Conservation (phyloP, 2,888 invertebrate genomes). For the Zaprionus obscuricornis region DNA sequence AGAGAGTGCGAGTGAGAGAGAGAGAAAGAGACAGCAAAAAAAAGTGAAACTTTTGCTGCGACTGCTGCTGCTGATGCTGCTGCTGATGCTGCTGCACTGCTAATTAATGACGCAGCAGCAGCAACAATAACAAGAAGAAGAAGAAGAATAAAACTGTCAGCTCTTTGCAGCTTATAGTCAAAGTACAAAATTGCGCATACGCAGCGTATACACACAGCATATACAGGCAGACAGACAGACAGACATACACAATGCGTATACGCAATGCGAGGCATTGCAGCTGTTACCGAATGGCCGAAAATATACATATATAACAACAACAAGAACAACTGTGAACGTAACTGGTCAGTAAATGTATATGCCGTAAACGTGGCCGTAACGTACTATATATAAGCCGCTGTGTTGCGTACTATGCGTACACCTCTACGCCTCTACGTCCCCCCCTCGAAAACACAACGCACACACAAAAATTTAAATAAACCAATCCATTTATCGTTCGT, state of each 20-base stretch:
- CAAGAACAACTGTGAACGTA: constrained; percentile 15
- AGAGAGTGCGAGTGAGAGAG: neutral
- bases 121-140: constrained; percentile 10
- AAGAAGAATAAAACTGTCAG: too few species aligned
- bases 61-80: too few species aligned
- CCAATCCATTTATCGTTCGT: constrained; percentile 70
- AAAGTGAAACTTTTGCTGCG: constrained; percentile 80
- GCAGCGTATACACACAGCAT: constrained; percentile 15
- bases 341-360: constrained; percentile 22
- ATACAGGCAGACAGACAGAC: too few species aligned
- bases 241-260: constrained; percentile 34
- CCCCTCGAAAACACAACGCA: too few species aligned
- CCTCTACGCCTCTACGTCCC: too few species aligned
- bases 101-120: constrained; percentile 61
- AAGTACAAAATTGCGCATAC: constrained; percentile 35
- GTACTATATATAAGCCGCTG: constrained; percentile 36
- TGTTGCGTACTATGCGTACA: constrained; percentile 9
- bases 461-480: constrained; percentile 72
- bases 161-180: neutral
- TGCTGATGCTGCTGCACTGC: constrained; percentile 25
- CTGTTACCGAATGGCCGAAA: constrained; percentile 34
- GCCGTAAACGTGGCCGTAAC: constrained; percentile 11
- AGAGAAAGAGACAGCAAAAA: constrained; percentile 8
- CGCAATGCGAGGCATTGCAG: constrained; percentile 46
- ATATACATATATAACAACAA: neutral